A percentile compares a stretch with the other conserved stretches of the same genome.
Evolutionary conservation across 2,888 invertebrate genomes (phyloP).

Genomic region (Polydesmus complanatus): DNA sequence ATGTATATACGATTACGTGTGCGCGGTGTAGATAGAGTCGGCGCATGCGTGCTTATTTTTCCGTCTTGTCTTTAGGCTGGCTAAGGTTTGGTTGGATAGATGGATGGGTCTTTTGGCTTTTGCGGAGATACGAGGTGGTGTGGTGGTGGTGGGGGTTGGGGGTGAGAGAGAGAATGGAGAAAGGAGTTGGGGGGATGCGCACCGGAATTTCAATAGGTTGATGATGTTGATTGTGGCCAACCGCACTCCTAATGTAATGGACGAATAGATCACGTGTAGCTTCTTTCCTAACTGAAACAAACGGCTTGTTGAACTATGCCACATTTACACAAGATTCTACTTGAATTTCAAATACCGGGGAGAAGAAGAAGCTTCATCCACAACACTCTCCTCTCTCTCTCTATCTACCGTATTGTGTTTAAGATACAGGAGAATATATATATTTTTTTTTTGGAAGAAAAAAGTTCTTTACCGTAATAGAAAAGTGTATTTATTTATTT

Average conservation of each 20-base stretch:
- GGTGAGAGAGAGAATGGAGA: not conserved
- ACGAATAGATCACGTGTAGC: not conserved
- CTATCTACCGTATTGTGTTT: too few relatives aligned
- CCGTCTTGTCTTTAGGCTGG: not conserved
- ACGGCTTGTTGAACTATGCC: not conserved
- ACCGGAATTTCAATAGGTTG: not conserved
- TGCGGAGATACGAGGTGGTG: not conserved
- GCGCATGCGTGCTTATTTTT: not conserved
- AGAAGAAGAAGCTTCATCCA: too few relatives aligned
- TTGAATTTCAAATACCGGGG: not conserved
- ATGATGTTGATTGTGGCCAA: not conserved
- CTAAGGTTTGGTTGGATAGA: not conserved
- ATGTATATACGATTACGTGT: not conserved
- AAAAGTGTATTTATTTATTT: too few relatives aligned
- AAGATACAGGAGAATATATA: too few relatives aligned
- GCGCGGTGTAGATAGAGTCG: not conserved
- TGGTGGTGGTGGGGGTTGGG: not conserved
- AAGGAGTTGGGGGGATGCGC: not conserved
- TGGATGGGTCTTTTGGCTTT: not conserved
- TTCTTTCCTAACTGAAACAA: not conserved
- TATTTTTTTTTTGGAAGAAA: too few relatives aligned
- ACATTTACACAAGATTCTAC: not conserved
- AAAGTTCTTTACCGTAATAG: too few relatives aligned
- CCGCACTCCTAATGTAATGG: not conserved
- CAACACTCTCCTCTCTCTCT: too few relatives aligned